phyloP scores from a whole-genome alignment of 2,797 vertebrate species.

The Salarias fasciatus region DNA sequence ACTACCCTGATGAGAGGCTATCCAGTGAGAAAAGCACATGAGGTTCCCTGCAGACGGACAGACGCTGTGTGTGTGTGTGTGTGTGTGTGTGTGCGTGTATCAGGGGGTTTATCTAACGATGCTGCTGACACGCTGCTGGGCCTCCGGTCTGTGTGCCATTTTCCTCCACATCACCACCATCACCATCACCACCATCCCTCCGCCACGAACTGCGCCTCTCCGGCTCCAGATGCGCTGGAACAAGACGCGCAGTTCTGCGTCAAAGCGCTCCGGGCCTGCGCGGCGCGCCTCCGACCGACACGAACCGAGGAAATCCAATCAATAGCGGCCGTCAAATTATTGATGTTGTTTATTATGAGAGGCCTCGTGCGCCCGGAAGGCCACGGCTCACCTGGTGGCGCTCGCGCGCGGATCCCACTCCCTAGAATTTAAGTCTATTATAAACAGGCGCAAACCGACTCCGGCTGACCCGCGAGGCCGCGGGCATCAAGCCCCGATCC shows the following conservation, averaged over 20 bases:
- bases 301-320: too few species aligned
- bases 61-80: not conserved
- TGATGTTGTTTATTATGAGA: not conserved
- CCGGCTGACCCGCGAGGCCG: conserved; percentile 42
- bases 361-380: conserved; percentile 33
- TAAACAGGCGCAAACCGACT: conserved; percentile 46
- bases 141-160: conserved; percentile 55
- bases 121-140: conserved; percentile 34
- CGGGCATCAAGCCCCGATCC: not conserved
- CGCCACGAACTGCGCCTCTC: conserved; percentile 29
- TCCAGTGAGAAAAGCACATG: too few species aligned
- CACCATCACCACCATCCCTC: not conserved
- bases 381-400: conserved; percentile 61
- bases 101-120: too few species aligned
- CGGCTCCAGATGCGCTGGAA: conserved; percentile 4
- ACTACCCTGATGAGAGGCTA: too few species aligned
- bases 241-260: conserved; percentile 49
- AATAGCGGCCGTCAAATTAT: too few species aligned
- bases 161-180: conserved; percentile 23
- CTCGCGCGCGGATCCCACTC: conserved; percentile 34
- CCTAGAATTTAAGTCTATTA: conserved; percentile 54
- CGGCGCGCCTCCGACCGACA: conserved; percentile 8
- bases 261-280: conserved; percentile 42
- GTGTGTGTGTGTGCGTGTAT: not conserved
- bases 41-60: too few species aligned